Evolutionary conservation across 1,140 invertebrate genomes (phyloP), one percentile per base, ranked within the genome.

Genomic region (Drosophila triauraria): DNA sequence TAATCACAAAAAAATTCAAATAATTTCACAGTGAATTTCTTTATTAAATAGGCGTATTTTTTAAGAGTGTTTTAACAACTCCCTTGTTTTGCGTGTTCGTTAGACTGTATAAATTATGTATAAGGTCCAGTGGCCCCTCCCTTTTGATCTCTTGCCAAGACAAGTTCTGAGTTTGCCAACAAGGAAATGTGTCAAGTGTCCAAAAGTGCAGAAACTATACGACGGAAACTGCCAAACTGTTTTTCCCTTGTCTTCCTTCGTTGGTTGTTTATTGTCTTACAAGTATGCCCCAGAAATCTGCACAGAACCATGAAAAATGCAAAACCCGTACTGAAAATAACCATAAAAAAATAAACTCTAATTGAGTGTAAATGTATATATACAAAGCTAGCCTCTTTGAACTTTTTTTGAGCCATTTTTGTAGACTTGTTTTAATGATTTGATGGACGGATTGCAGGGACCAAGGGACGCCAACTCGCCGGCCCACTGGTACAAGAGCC

Each of bases 401-500:
- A 10, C 23, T 13, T 44, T 32, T 32, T 53, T 38, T 5, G 23
- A 27, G 6, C 1, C 25, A 47, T 56, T 44, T 13, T 40, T 12
- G n/a, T 38, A 25, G 38, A 60, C 42, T 38, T 42, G 38, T 44
- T 44, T 38, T 60, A 72, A 59, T 72, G 23, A 60, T 38, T 60
- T 38, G 17, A 60, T 32, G 13, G 25, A 56, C 23, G 35, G 30
- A 40, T 84, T 92, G 9, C 93, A 95, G 69, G 94, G 94, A 1
- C 93, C 94, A 13, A 88, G 94, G 62, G 95, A 95, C 44, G 88
- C 79, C 70, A 83, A 74, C 40, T 95, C 94, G 0, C 95, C 95
- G 59, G 94, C 95, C 2, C 95, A 96, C 71, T 97, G 96, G 96
- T 97, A 97, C 92, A 97, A 97, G 87, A 97, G 96, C 58, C 93